Conservation (phyloP, 2,113 vertebrate species). For the Ailuropoda melanoleuca region DNA sequence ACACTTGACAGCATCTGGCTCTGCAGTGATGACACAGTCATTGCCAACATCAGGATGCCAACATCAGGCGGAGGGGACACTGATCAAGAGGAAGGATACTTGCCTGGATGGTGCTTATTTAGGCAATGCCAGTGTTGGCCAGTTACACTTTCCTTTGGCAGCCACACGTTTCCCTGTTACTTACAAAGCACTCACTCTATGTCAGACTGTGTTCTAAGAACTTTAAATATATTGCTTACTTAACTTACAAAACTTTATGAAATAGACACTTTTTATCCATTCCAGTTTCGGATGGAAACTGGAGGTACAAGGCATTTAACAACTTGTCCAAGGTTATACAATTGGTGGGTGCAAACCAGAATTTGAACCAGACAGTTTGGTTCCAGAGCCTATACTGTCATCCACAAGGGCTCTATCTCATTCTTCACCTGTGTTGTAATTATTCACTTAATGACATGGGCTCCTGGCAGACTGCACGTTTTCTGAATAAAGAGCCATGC, state of each 20-base stretch:
- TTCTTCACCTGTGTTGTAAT: neutral
- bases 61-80: neutral
- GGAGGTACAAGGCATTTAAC: neutral
- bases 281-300: neutral
- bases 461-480: neutral
- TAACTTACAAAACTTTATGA: neutral
- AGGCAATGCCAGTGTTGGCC: neutral
- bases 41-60: neutral
- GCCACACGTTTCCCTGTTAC: neutral
- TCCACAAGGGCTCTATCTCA: accelerated
- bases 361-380: neutral
- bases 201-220: neutral
- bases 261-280: neutral
- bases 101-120: neutral
- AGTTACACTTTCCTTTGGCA: neutral
- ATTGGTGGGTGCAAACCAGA: neutral
- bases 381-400: neutral
- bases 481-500: neutral
- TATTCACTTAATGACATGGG: neutral
- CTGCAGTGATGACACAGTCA: neutral
- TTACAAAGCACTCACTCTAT: neutral
- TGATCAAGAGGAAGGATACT: neutral
- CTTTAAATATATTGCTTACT: neutral
- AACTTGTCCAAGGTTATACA: neutral
- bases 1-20: neutral